phyloP scores from a whole-genome alignment of 2,113 vertebrate genomes.

The Thomomys bottae region DNA sequence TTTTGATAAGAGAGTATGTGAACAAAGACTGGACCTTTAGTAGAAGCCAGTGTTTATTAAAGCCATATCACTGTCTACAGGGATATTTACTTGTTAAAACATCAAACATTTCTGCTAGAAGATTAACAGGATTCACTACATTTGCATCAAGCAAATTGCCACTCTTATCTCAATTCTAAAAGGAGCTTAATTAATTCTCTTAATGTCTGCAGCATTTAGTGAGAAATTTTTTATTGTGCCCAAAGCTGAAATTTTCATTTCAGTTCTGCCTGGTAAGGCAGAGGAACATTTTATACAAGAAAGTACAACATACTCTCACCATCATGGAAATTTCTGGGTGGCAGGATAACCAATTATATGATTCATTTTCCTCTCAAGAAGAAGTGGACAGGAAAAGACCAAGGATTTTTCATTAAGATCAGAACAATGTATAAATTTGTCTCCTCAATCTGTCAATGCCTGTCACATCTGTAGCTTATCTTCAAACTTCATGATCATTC shows the following conservation, averaged over 20 bases:
- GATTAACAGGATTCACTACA: slow-evolving; percentile 82
- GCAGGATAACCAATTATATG: neutral
- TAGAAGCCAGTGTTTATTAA: slow-evolving; percentile 40
- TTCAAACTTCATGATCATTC: slow-evolving; percentile 29
- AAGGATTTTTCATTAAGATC: slow-evolving; percentile 33
- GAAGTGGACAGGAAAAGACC: slow-evolving; percentile 42
- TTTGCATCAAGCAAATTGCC: slow-evolving; percentile 79
- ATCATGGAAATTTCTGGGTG: slow-evolving; percentile 21
- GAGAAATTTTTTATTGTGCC: slow-evolving; percentile 68
- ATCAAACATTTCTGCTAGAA: slow-evolving; percentile 82
- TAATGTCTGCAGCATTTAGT: slow-evolving; percentile 34
- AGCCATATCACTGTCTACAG: slow-evolving; percentile 73
- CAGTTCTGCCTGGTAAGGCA: slow-evolving; percentile 58
- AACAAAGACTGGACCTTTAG: neutral
- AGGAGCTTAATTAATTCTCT: slow-evolving; percentile 81
- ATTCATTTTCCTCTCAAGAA: slow-evolving; percentile 31
- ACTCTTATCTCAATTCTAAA: slow-evolving; percentile 81
- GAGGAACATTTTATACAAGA: slow-evolving; percentile 37
- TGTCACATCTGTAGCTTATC: neutral
- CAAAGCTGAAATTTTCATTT: slow-evolving; percentile 77
- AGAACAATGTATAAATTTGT: slow-evolving; percentile 36
- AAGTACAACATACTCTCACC: slow-evolving; percentile 20
- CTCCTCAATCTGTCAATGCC: neutral
- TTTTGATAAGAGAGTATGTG: neutral
- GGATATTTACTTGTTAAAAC: slow-evolving; percentile 81